Evolutionary conservation across 2,113 vertebrate species (phyloP).

Genomic region (Nycticorax nycticorax): DNA sequence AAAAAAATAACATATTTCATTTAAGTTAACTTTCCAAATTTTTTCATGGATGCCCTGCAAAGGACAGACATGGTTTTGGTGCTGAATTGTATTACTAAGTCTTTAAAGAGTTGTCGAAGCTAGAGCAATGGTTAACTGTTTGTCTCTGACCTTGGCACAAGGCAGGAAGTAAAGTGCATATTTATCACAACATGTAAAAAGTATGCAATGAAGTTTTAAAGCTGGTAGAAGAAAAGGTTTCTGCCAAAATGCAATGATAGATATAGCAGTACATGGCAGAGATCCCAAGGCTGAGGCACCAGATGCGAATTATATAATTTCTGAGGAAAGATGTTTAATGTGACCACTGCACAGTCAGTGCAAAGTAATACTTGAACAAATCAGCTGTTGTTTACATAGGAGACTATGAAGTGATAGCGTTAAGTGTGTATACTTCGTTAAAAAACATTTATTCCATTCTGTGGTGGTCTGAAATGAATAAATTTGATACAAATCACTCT

Average conservation of each 20-base stretch:
- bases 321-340: neutral
- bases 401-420: neutral
- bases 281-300: conserved; percentile 13
- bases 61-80: neutral
- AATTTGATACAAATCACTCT: neutral
- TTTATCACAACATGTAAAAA: conserved; percentile 56
- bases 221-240: conserved; percentile 18
- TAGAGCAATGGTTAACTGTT: conserved; percentile 8
- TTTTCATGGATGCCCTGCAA: neutral
- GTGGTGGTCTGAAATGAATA: conserved; percentile 29
- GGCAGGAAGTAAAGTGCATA: conserved; percentile 16
- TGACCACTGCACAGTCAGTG: neutral
- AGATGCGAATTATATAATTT: conserved; percentile 39
- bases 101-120: neutral
- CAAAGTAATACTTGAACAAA: neutral
- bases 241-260: conserved; percentile 42
- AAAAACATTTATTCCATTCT: conserved; percentile 16
- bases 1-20: neutral
- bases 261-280: conserved; percentile 39
- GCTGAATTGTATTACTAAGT: neutral
- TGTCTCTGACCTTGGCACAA: conserved; percentile 46
- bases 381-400: neutral
- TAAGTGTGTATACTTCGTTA: neutral
- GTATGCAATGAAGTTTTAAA: conserved; percentile 11
- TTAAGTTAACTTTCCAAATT: neutral